Conservation (phyloP, 2,113 vertebrate species). For the Pluvianellus socialis region DNA sequence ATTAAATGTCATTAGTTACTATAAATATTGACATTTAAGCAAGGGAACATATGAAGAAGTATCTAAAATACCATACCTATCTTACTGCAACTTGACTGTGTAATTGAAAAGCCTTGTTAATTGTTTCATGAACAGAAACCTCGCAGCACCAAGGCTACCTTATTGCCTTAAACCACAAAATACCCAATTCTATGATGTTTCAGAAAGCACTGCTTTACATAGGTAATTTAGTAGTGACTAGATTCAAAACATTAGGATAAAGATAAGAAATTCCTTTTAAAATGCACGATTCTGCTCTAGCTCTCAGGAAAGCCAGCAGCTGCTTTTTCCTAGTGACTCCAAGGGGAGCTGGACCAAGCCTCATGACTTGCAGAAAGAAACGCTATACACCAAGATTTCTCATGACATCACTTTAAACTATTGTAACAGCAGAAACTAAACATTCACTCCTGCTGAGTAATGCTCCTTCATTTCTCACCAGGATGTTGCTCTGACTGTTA, state of each 20-base stretch:
- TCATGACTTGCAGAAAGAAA: background rate
- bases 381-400: background rate
- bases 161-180: background rate
- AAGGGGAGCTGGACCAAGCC: background rate
- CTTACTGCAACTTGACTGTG: background rate
- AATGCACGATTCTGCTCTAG: background rate
- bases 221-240: background rate
- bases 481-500: background rate
- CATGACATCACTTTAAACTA: background rate
- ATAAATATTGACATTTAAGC: slow-evolving; percentile 34
- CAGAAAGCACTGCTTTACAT: background rate
- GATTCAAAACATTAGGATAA: background rate
- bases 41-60: background rate
- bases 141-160: background rate
- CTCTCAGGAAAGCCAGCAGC: background rate
- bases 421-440: background rate
- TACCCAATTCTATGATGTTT: background rate
- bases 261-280: background rate
- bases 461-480: too few species aligned
- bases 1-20: background rate
- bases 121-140: background rate
- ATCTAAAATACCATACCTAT: background rate
- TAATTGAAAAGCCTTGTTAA: background rate
- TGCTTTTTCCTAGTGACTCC: background rate
- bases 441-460: background rate